Evolutionary conservation across 1,140 invertebrate genomes (phyloP).

Genomic region (Ditylenchus dipsaci): DNA sequence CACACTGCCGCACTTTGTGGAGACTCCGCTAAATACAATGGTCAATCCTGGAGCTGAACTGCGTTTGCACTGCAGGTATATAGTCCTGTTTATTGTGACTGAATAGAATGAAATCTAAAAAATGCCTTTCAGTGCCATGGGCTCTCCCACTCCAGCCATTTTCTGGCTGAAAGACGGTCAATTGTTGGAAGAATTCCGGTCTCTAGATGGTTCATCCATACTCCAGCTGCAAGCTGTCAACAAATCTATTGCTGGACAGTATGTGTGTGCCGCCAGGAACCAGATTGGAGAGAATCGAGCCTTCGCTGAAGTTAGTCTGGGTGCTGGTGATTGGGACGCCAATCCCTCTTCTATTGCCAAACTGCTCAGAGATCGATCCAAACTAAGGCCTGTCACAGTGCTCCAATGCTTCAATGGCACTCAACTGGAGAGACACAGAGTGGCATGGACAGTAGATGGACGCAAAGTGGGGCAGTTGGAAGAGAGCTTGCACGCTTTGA

Average conservation of each 20-base stretch:
- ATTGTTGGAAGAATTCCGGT: not conserved
- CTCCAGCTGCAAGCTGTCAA: constrained; percentile 14
- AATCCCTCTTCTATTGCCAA: not conserved
- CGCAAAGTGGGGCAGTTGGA: constrained; percentile 9
- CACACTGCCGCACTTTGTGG: not conserved
- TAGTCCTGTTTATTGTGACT: no score
- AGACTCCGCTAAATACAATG: constrained; percentile 9
- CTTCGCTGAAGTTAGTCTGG: constrained; percentile 1
- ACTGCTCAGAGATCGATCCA: not conserved
- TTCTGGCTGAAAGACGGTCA: constrained; percentile 40
- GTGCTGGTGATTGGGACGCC: not conserved
- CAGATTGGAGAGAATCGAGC: constrained; percentile 8
- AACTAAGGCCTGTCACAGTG: constrained; percentile 10
- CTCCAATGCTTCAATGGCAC: constrained; percentile 10
- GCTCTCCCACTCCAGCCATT: constrained; percentile 38
- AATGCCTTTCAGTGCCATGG: constrained; percentile 36
- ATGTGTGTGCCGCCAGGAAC: constrained; percentile 41
- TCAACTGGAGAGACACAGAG: constrained; percentile 14
- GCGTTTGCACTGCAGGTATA: not conserved
- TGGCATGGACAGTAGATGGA: constrained; percentile 22
- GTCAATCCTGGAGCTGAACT: constrained; percentile 5
- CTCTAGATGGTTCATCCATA: constrained; percentile 16
- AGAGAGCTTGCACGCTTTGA: constrained; percentile 41
- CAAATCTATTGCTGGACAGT: constrained; percentile 21
- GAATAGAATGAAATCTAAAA: not conserved